Percentiles rank a stretch among this genome's conserved stretches.
Conservation (phyloP, 2,113 vertebrate genomes). For the Pseudorhombus dupliciocellatus region DNA sequence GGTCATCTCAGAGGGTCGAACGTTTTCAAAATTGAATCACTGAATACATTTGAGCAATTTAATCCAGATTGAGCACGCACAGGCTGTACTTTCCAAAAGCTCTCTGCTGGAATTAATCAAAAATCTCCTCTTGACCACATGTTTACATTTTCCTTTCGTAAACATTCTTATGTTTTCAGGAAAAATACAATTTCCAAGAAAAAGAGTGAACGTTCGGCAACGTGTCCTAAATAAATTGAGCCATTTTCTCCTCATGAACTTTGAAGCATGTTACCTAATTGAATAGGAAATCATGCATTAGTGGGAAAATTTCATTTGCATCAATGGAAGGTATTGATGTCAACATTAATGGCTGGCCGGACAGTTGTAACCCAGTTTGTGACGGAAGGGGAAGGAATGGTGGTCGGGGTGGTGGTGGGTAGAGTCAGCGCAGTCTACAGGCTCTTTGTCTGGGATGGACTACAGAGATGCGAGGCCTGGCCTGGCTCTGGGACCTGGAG, state of each 20-base stretch:
- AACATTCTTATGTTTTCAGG: slow-evolving; percentile 13
- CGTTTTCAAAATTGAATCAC: slow-evolving; percentile 32
- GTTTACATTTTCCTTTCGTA: slow-evolving; percentile 28
- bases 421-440: slow-evolving; percentile 66
- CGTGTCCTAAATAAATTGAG: slow-evolving; percentile 41
- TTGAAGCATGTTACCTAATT: slow-evolving; percentile 69
- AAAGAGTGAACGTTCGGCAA: slow-evolving; percentile 5
- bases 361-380: slow-evolving; percentile 60
- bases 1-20: slow-evolving; percentile 14
- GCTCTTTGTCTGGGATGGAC: slow-evolving; percentile 67
- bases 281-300: slow-evolving; percentile 75
- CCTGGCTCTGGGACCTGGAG: slow-evolving; percentile 68
- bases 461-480: slow-evolving; percentile 59
- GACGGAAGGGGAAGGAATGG: slow-evolving; percentile 16
- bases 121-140: slow-evolving; percentile 19
- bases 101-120: slow-evolving; percentile 23
- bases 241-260: slow-evolving; percentile 36
- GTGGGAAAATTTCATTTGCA: slow-evolving; percentile 63
- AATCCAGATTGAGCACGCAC: slow-evolving; percentile 30
- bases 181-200: slow-evolving; percentile 38
- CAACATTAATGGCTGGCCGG: slow-evolving; percentile 43
- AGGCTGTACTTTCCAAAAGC: slow-evolving; percentile 21
- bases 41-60: slow-evolving; percentile 23
- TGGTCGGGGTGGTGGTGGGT: slow-evolving; percentile 8
- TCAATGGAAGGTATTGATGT: slow-evolving; percentile 74